A percentile compares a stretch with the other conserved stretches of the same genome.
Conservation (phyloP, 1,140 invertebrate genomes). For the Triops longicaudatus region DNA sequence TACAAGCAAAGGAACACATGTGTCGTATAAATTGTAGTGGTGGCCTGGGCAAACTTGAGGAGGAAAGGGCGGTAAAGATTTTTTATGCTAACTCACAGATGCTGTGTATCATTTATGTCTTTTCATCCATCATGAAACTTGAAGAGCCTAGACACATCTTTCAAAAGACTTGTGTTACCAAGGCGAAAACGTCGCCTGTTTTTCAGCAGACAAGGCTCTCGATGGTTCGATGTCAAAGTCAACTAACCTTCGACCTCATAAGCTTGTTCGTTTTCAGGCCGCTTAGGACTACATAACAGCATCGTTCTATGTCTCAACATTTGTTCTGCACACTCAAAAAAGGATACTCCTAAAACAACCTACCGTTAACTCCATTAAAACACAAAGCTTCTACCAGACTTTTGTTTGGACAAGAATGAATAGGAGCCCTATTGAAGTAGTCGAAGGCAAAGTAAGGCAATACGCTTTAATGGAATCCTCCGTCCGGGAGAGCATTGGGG, state of each 20-base stretch:
- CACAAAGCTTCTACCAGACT: no score
- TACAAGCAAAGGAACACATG: background rate
- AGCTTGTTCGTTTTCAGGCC: background rate
- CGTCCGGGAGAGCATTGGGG: background rate
- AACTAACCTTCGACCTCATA: background rate
- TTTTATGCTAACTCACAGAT: background rate
- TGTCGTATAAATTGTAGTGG: background rate
- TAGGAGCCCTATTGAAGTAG: no score
- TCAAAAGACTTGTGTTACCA: background rate
- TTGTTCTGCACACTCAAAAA: background rate
- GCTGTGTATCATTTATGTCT: background rate
- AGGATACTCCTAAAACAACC: background rate
- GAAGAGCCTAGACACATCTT: background rate
- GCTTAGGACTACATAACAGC: background rate
- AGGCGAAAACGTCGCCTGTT: background rate
- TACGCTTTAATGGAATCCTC: background rate
- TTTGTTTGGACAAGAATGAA: no score
- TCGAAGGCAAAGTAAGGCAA: background rate
- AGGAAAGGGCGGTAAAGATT: background rate
- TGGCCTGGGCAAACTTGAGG: background rate
- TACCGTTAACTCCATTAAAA: no score
- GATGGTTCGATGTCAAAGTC: background rate
- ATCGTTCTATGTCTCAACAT: background rate
- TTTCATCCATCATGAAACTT: constrained; percentile 15
- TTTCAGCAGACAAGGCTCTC: background rate